A percentile compares a stretch with the other conserved stretches of the same genome.
Evolutionary conservation across 2,113 vertebrate genomes (phyloP).

Genomic region (Mobula hypostoma): DNA sequence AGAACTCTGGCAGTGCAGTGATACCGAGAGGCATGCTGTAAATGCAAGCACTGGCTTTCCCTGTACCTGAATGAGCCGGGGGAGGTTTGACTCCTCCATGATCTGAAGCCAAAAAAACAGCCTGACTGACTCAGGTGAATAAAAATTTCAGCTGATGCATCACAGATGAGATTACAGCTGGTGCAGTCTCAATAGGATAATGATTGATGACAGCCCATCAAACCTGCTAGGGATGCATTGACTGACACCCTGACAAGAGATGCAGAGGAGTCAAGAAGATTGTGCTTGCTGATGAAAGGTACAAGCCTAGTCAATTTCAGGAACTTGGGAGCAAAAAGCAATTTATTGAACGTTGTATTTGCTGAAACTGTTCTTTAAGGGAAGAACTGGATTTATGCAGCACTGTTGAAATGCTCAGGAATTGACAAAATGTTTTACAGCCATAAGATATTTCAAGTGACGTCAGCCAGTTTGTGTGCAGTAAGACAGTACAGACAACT

Average conservation of each 20-base stretch:
- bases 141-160: constrained; percentile 11
- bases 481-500: no score
- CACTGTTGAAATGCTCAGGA: neutral
- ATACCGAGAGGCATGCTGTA: neutral
- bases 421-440: no score
- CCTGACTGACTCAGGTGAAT: neutral
- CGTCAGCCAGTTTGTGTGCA: no score
- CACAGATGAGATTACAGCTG: neutral
- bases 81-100: constrained; percentile 10
- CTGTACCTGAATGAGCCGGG: neutral
- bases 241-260: neutral
- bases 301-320: neutral
- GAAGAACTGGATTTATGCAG: neutral
- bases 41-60: neutral
- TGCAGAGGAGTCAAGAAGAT: neutral
- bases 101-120: constrained; percentile 18
- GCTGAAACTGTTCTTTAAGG: neutral
- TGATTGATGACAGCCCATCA: constrained; percentile 20
- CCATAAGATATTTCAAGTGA: no score
- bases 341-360: neutral
- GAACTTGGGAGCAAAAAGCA: neutral
- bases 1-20: neutral
- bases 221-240: neutral
- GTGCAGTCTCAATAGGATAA: neutral
- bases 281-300: neutral